Evolutionary conservation across 2,113 vertebrate genomes (phyloP).

Genomic region (Engystomops pustulosus): DNA sequence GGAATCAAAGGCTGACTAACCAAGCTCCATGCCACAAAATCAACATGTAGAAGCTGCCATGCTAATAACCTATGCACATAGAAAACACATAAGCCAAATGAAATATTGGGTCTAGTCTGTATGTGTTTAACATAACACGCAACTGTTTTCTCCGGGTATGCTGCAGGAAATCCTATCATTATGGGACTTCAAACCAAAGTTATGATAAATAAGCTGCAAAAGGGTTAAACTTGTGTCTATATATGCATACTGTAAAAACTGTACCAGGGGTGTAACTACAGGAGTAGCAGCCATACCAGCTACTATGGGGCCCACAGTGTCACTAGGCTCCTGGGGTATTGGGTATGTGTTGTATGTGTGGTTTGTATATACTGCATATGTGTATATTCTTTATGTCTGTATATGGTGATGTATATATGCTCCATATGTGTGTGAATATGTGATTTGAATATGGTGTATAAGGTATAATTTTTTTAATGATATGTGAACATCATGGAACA

Average conservation of each 20-base stretch:
- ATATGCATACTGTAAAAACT: neutral
- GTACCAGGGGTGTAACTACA: too few relatives aligned
- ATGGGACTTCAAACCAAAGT: constrained; percentile 25
- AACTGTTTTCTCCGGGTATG: constrained; percentile 40
- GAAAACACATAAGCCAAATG: constrained; percentile 53
- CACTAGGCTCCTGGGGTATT: too few relatives aligned
- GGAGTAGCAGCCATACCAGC: too few relatives aligned
- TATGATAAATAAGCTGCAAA: constrained; percentile 7
- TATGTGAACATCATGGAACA: too few relatives aligned
- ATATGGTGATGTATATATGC: too few relatives aligned
- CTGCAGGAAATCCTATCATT: constrained; percentile 58
- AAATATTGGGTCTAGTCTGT: constrained; percentile 52
- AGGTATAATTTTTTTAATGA: too few relatives aligned
- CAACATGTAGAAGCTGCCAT: constrained; percentile 55
- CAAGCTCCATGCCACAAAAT: constrained; percentile 54
- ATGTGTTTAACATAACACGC: constrained; percentile 56
- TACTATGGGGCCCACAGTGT: too few relatives aligned
- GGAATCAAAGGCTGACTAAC: constrained; percentile 57
- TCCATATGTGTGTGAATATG: too few relatives aligned
- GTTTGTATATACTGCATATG: too few relatives aligned
- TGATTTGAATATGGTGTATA: too few relatives aligned
- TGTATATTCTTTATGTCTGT: too few relatives aligned
- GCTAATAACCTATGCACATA: constrained; percentile 53
- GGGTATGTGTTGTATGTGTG: too few relatives aligned
- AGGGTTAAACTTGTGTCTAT: constrained; percentile 32